phyloP scores from a whole-genome alignment of 2,113 vertebrate species.

The Scophthalmus maximus region DNA sequence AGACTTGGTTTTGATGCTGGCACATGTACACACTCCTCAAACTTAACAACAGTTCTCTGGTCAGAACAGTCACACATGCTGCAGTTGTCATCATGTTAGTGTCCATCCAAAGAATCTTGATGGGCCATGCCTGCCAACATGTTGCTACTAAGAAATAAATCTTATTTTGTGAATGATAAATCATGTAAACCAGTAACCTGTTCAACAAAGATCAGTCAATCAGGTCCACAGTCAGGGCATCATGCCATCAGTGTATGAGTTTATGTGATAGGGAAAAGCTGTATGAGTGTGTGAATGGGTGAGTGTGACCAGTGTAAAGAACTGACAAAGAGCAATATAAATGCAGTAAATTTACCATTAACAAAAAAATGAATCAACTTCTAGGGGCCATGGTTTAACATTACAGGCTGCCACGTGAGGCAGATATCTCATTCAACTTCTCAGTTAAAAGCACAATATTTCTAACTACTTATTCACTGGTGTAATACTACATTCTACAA shows the following conservation, averaged over 20 bases:
- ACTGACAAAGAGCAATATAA: neutral
- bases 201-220: constrained; percentile 1
- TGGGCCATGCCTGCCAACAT: neutral
- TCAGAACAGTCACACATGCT: too few relatives aligned
- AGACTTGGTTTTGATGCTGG: too few relatives aligned
- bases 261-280: neutral
- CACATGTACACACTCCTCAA: too few relatives aligned
- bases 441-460: constrained; percentile 13
- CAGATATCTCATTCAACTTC: neutral
- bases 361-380: neutral
- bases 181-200: neutral
- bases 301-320: neutral
- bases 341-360: neutral
- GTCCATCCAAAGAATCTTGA: neutral
- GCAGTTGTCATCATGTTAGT: constrained; percentile 1
- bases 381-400: too few relatives aligned
- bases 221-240: neutral
- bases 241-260: too few relatives aligned
- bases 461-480: neutral
- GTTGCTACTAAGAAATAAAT: neutral
- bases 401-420: neutral
- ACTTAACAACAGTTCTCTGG: too few relatives aligned
- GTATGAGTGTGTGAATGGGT: neutral
- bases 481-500: neutral
- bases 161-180: neutral